Conservation (phyloP, 2,113 vertebrate genomes). For the Mirounga angustirostris region DNA sequence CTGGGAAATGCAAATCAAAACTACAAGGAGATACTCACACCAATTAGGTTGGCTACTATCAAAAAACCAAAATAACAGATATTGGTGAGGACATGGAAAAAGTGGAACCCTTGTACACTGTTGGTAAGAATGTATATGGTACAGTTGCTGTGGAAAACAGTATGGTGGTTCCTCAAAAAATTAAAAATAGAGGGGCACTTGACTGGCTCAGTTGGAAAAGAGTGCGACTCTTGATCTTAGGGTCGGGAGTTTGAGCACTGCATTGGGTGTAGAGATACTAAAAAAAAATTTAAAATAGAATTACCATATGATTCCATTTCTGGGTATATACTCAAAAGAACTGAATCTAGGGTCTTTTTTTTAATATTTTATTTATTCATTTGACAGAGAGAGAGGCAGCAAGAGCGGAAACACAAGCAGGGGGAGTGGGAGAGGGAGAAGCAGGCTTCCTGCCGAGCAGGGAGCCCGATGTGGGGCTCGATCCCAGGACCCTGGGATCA, state of each 20-base stretch:
- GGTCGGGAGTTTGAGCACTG: neutral
- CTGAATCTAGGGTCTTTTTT: neutral
- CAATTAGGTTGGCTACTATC: neutral
- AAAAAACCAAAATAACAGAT: neutral
- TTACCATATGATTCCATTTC: neutral
- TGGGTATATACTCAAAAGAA: neutral
- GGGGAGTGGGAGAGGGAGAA: too few species aligned
- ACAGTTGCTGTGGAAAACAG: neutral
- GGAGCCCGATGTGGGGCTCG: too few species aligned
- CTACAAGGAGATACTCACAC: neutral
- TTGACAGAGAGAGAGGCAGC: too few species aligned
- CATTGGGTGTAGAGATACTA: neutral
- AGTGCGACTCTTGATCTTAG: neutral
- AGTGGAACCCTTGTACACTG: neutral
- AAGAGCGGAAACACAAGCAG: too few species aligned
- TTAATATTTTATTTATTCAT: too few species aligned
- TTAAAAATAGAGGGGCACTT: neutral
- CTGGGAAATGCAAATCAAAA: neutral
- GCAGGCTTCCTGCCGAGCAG: too few species aligned
- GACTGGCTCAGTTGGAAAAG: neutral
- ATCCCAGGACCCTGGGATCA: too few species aligned
- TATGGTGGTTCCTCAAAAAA: neutral
- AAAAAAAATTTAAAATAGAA: neutral
- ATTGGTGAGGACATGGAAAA: neutral
- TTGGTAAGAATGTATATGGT: neutral